These are phyloP conservation scores for Chrysoperla carnea DNA, from an alignment of 1,140 invertebrate species.

Conservation along the genomic window DNA sequence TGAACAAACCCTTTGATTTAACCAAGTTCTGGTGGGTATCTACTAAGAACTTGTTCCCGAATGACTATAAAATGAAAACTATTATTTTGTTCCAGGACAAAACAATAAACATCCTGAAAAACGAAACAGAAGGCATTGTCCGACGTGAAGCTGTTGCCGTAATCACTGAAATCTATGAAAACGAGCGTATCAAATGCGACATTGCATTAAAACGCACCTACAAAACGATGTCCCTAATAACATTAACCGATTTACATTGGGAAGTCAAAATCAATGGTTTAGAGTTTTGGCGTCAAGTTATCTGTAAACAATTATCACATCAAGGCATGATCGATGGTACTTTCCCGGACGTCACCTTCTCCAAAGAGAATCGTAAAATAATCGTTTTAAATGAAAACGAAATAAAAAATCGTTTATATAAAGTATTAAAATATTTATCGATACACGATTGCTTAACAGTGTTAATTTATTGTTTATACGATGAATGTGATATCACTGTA, in stretches of 20 bases:
- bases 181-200: slow-evolving; percentile 24
- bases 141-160: slow-evolving; percentile 47
- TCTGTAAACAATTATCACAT: slow-evolving; percentile 39
- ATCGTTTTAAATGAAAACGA: slow-evolving; percentile 46
- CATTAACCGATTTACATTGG: slow-evolving; percentile 55
- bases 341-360: slow-evolving; percentile 61
- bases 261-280: slow-evolving; percentile 55
- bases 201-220: slow-evolving; percentile 24
- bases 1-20: too few species aligned
- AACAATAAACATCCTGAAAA: slow-evolving; percentile 36
- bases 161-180: slow-evolving; percentile 42
- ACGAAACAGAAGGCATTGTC: slow-evolving; percentile 56
- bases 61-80: too few species aligned
- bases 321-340: slow-evolving; percentile 63
- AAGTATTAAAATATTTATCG: slow-evolving; percentile 43
- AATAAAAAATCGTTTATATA: slow-evolving; percentile 41
- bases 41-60: too few species aligned
- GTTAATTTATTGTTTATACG: slow-evolving; percentile 38
- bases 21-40: too few species aligned
- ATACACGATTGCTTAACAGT: slow-evolving; percentile 47
- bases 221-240: slow-evolving; percentile 39
- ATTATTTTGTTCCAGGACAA: slow-evolving; percentile 31
- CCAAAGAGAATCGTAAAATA: slow-evolving; percentile 57
- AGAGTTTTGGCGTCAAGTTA: slow-evolving; percentile 49
- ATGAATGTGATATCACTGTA: slow-evolving; percentile 53